Evolutionary conservation across 2,113 vertebrate species (phyloP).

Genomic region (Platysteira castanea): DNA sequence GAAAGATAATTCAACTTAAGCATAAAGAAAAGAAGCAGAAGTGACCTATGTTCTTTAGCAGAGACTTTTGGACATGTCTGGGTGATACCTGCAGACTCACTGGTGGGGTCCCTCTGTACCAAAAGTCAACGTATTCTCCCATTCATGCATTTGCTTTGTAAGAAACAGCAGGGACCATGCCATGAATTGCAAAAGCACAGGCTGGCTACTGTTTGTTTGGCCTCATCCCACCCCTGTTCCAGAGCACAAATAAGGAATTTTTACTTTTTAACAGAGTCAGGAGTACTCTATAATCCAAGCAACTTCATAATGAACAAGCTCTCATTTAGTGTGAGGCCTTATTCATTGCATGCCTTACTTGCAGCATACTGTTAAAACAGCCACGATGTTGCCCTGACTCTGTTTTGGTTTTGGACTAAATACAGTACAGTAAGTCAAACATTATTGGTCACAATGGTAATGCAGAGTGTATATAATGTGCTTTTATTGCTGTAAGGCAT

Average conservation of each 20-base stretch:
- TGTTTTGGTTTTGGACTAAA: conserved; percentile 54
- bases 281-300: conserved; percentile 15
- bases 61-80: background rate
- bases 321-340: conserved; percentile 36
- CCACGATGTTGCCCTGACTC: background rate
- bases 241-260: background rate
- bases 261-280: conserved; percentile 11
- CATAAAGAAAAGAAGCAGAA: background rate
- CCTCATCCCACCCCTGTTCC: background rate
- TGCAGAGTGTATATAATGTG: background rate
- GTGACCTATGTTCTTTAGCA: background rate
- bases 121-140: background rate
- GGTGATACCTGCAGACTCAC: background rate
- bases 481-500: conserved; percentile 55
- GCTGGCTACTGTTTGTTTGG: background rate
- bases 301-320: conserved; percentile 13
- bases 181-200: background rate
- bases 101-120: background rate
- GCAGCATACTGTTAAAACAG: background rate
- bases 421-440: conserved; percentile 26
- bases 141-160: background rate
- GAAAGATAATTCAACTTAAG: background rate
- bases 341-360: conserved; percentile 7
- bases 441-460: conserved; percentile 64
- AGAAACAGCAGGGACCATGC: background rate